phyloP scores from a whole-genome alignment of 2,888 invertebrate species.

The Coremacera marginata region DNA sequence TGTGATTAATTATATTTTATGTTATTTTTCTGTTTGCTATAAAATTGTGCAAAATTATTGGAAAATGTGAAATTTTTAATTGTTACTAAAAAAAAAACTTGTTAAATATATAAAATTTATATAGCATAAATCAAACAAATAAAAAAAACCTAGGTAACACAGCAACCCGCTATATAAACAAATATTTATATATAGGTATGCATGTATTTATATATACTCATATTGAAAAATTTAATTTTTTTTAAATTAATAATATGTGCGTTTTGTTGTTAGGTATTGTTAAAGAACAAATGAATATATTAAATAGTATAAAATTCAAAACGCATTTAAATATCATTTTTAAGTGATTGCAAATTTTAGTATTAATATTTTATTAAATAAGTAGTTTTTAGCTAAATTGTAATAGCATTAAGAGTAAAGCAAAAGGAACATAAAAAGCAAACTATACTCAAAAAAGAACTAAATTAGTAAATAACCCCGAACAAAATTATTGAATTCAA shows the following conservation, averaged over 20 bases:
- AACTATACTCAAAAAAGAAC: background rate
- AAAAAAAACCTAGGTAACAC: background rate
- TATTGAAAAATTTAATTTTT: background rate
- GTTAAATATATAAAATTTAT: background rate
- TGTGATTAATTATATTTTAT: too few species aligned
- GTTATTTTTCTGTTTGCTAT: too few species aligned
- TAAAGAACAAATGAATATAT: background rate
- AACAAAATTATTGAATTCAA: background rate
- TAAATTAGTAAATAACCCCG: background rate
- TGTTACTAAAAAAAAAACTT: background rate
- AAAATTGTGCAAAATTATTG: too few species aligned
- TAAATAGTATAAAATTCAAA: background rate
- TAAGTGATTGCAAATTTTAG: constrained; percentile 14
- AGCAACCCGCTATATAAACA: background rate
- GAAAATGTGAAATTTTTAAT: too few species aligned
- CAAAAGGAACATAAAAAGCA: background rate
- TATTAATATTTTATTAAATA: constrained; percentile 17
- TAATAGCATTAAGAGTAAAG: constrained; percentile 3
- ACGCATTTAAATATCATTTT: constrained; percentile 27
- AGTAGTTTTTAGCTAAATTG: constrained; percentile 25
- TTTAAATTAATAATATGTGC: background rate
- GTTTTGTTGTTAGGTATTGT: background rate
- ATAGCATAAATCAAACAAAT: background rate
- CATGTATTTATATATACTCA: background rate
- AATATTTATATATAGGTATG: too few species aligned